Base-by-base conservation (phyloP, 2,113 vertebrate genomes). In the Rhea pennata region DNA sequence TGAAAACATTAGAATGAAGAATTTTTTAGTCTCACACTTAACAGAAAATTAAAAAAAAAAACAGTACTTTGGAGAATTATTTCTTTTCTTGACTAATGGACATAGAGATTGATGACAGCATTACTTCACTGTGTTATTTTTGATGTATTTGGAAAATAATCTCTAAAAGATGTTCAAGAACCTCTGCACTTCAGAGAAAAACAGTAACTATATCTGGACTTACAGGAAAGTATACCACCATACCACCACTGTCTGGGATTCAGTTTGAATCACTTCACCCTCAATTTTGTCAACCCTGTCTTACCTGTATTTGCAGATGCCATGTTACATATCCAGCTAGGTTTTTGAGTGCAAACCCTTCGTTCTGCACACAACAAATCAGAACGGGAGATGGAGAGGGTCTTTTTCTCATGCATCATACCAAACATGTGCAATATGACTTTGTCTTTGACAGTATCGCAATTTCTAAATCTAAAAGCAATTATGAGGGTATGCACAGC, bases 1-100 rank as follows among this genome's bases (percentile, higher is more conserved):
- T 99, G 97, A 80, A 98, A 70, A 97, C 87, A 96, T 59, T 20
- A 93, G 23, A 93, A 92, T 44, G 8, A 87, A 42, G 61, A 61
- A 36, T 79, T 95, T 54, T 65, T 88, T 86, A 76, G 31, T 54
- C 56, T 69, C 50, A 36, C 29, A 54, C 4, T 77, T 15, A 31
- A 9, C 31, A 80, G n/a, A 59, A 75, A 70, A 61, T 13, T 13
- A 44, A 44, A 44, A 44, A 12, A 36, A 26, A 27, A 14, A 44
- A 20, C 7, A 58, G 5, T 9, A 62, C 6, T 36, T 24, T 48
- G 19, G 87, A 62, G 33, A 39, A 67, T 5, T 64, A 69, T 62
- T 76, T 44, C 62, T 85, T 76, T 51, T 42, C 26, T 3, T 61
- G 65, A 59, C 2, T 31, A 42, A 86, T 0, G 1, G 13, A 10